Percentiles rank a stretch among this genome's conserved stretches.
Conservation (phyloP, 2,888 invertebrate genomes). For the Tenodera sinensis region DNA sequence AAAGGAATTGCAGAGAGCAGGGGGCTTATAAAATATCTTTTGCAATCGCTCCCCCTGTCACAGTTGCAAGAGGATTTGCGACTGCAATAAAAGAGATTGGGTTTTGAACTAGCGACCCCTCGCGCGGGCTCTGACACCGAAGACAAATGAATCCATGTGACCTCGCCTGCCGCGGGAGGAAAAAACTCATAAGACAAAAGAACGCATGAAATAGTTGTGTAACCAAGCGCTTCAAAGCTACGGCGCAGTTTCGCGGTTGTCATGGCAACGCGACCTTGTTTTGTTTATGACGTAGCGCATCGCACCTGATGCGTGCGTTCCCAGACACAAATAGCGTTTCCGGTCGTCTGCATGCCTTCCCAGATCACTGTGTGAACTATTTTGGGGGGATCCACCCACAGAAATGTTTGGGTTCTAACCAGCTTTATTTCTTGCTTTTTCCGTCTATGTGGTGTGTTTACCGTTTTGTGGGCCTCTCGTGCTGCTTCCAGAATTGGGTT, state of each 20-base stretch:
- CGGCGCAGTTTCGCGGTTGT: background rate
- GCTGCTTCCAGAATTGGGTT: too few species aligned
- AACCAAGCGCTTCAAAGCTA: background rate
- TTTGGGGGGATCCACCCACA: background rate
- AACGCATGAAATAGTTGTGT: background rate
- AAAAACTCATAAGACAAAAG: background rate
- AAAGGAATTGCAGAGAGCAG: too few species aligned
- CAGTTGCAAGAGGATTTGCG: background rate
- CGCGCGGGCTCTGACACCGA: background rate
- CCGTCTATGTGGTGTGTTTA: too few species aligned
- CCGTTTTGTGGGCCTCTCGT: too few species aligned
- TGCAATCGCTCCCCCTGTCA: background rate
- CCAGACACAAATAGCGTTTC: background rate
- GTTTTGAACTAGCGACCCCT: background rate
- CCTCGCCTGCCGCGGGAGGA: background rate
- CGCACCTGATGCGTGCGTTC: background rate
- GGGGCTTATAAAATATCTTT: too few species aligned
- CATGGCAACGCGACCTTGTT: background rate
- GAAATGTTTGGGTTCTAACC: too few species aligned
- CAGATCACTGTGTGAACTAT: background rate
- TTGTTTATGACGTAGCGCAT: background rate
- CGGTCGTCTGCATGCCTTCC: background rate
- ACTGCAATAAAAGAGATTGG: background rate
- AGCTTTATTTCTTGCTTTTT: too few species aligned
- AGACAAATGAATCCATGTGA: background rate